Conservation (phyloP, 2,888 invertebrate species). For the Fissipunctia ypsillon region DNA sequence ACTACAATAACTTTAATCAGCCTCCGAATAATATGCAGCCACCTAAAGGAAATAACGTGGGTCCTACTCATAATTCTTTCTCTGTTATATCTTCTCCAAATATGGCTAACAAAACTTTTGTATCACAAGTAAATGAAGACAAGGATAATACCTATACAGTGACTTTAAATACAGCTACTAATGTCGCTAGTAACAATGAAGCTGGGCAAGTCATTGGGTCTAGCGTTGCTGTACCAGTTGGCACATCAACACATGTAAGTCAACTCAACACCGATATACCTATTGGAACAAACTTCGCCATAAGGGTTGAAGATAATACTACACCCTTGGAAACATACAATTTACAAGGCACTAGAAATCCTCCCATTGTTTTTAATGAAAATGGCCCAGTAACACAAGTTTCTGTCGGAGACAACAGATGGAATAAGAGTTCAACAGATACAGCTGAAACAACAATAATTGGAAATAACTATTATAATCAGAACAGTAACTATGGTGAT, state of each 20-base stretch:
- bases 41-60: constrained; percentile 61
- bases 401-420: constrained; percentile 80
- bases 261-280: constrained; percentile 86
- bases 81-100: constrained; percentile 71
- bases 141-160: constrained; percentile 82
- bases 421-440: constrained; percentile 80
- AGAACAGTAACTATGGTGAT: constrained; percentile 56
- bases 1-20: constrained; percentile 71
- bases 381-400: constrained; percentile 72
- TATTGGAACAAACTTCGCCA: constrained; percentile 88
- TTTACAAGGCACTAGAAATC: constrained; percentile 75
- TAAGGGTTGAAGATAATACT: constrained; percentile 86
- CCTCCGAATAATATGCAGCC: constrained; percentile 39
- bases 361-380: constrained; percentile 72
- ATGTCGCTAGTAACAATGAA: constrained; percentile 80
- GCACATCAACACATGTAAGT: constrained; percentile 74
- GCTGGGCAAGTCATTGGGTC: constrained; percentile 81
- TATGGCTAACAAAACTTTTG: constrained; percentile 75
- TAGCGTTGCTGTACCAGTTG: constrained; percentile 82
- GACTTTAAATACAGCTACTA: constrained; percentile 84
- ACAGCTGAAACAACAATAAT: constrained; percentile 63
- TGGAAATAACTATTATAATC: constrained; percentile 64
- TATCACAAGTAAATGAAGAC: constrained; percentile 70
- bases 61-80: constrained; percentile 71
- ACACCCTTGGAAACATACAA: constrained; percentile 78